A percentile compares a stretch with the other conserved stretches of the same genome.
Conservation (phyloP, 2,113 vertebrate genomes). For the Phyllopteryx taeniolatus region DNA sequence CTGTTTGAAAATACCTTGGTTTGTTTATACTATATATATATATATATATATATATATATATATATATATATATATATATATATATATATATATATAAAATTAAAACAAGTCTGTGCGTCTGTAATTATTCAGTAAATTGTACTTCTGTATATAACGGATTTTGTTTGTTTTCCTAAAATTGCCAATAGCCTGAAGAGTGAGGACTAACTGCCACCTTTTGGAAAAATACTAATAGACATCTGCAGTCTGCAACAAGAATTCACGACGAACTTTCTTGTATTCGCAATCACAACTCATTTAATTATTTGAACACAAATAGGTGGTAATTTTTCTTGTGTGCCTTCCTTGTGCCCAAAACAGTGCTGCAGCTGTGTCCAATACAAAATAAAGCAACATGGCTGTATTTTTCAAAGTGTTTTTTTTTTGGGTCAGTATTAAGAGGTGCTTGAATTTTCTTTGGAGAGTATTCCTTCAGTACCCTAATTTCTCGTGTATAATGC, state of each 20-base stretch:
- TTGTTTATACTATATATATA: not conserved
- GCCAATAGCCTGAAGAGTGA: not conserved
- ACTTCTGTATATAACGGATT: not conserved
- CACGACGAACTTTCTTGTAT: not conserved
- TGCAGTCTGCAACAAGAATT: too few relatives aligned
- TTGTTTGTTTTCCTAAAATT: not conserved
- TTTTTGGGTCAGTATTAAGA: not conserved
- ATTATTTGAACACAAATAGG: not conserved
- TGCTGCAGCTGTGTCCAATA: constrained; percentile 35
- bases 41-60: not conserved
- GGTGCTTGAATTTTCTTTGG: not conserved
- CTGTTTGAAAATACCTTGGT: not conserved
- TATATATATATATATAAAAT: not conserved
- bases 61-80: not conserved
- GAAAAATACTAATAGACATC: constrained; percentile 9
- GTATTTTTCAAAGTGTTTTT: not conserved
- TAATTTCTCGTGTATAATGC: too few relatives aligned
- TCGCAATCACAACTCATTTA: not conserved
- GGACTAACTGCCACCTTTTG: not conserved
- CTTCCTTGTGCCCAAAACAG: constrained; percentile 37
- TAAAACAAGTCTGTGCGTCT: not conserved
- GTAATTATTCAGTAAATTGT: not conserved
- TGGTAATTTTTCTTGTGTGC: constrained; percentile 30
- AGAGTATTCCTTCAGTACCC: too few relatives aligned
- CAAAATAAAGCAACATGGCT: constrained; percentile 1